Evolutionary conservation across 2,113 vertebrate genomes (phyloP).

Genomic region (Glaucidium brasilianum): DNA sequence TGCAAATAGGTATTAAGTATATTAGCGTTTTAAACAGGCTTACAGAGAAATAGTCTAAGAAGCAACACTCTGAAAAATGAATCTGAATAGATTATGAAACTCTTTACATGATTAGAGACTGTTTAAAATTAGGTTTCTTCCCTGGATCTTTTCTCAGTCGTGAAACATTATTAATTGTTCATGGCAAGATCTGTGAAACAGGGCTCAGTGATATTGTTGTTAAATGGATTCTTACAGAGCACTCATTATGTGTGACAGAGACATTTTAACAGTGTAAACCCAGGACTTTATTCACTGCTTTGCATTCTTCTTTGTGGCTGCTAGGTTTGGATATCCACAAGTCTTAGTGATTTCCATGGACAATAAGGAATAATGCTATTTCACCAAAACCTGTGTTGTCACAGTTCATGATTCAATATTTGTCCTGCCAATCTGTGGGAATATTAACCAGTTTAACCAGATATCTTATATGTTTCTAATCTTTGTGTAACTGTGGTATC

Average conservation of each 20-base stretch:
- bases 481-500: not conserved
- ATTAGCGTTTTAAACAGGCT: constrained; percentile 72
- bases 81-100: constrained; percentile 36
- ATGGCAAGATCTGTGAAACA: not conserved
- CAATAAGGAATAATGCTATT: not conserved
- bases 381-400: not conserved
- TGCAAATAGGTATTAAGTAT: constrained; percentile 75
- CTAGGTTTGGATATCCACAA: not conserved
- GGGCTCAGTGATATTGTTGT: not conserved
- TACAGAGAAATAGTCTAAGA: constrained; percentile 60
- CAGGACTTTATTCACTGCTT: not conserved
- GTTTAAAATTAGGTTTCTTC: not conserved
- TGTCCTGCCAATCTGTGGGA: not conserved
- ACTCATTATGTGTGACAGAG: not conserved
- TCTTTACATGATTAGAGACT: constrained; percentile 20
- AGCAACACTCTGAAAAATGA: constrained; percentile 50
- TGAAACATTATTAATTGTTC: not conserved
- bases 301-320: not conserved
- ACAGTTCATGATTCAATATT: not conserved
- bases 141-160: not conserved
- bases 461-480: not conserved
- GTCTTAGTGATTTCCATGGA: not conserved
- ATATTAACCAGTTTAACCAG: not conserved
- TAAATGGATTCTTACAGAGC: not conserved
- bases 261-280: not conserved